These are phyloP conservation scores for Labrus mixtus DNA, from an alignment of 2,113 vertebrate species.

Conservation along the genomic window DNA sequence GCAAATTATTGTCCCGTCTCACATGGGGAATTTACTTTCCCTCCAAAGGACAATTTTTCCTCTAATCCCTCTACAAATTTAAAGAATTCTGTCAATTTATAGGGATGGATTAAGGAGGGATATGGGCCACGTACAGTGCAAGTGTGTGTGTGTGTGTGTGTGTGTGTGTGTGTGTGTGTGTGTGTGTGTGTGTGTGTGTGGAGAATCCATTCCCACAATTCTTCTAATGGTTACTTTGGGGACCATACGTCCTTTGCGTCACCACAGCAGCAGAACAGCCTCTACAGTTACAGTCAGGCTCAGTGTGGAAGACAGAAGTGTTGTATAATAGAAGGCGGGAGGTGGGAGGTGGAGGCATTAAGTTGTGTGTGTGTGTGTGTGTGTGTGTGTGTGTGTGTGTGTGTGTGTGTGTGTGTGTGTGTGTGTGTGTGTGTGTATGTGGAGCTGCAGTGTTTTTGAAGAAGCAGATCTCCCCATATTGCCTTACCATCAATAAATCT, in stretches of 20 bases:
- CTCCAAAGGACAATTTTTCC: constrained; percentile 34
- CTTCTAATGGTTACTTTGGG: constrained; percentile 70
- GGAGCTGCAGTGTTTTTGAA: constrained; percentile 45
- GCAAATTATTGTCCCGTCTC: constrained; percentile 59
- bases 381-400: constrained; percentile 28
- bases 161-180: constrained; percentile 28
- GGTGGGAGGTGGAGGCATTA: constrained; percentile 56
- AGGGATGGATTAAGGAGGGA: constrained; percentile 24
- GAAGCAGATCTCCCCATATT: constrained; percentile 67
- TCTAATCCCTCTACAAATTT: constrained; percentile 51
- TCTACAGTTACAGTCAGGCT: constrained; percentile 71
- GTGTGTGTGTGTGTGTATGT: constrained; percentile 25
- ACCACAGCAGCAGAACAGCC: constrained; percentile 59
- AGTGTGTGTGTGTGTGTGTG: constrained; percentile 32
- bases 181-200: constrained; percentile 10
- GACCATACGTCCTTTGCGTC: constrained; percentile 70
- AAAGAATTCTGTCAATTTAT: constrained; percentile 64
- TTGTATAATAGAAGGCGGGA: constrained; percentile 62
- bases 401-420: constrained; percentile 34
- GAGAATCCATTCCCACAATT: constrained; percentile 25
- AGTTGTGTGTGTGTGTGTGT: constrained; percentile 33
- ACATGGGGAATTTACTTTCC: constrained; percentile 62
- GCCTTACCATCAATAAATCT: constrained; percentile 74
- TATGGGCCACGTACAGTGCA: constrained; percentile 7
- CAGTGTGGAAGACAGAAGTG: constrained; percentile 68